These are phyloP conservation scores for Cheilosia variabilis DNA, from an alignment of 2,888 invertebrate genomes.

Conservation along the genomic window DNA sequence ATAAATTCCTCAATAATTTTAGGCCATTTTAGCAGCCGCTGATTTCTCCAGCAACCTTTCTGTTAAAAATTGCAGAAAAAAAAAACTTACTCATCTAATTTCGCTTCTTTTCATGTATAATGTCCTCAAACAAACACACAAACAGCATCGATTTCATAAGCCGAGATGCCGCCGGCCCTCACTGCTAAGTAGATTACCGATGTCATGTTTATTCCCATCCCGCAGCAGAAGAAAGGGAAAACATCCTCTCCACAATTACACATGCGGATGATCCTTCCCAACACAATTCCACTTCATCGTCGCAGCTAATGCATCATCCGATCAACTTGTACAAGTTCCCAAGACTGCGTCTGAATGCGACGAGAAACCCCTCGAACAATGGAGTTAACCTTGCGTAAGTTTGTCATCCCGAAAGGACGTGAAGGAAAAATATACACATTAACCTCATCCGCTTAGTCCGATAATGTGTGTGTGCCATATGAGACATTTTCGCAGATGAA, in stretches of 20 bases:
- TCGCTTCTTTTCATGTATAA: background rate
- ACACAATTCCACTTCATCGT: slow-evolving; percentile 67
- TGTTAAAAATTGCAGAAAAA: background rate
- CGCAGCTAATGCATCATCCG: slow-evolving; percentile 68
- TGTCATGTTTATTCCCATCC: slow-evolving; percentile 74
- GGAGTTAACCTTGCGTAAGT: slow-evolving; percentile 81
- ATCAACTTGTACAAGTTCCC: slow-evolving; percentile 59
- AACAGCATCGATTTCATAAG: slow-evolving; percentile 14
- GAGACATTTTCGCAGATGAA: slow-evolving; percentile 33
- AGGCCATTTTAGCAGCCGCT: background rate
- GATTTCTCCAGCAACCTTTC: background rate
- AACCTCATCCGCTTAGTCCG: slow-evolving; percentile 72
- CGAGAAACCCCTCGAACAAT: slow-evolving; percentile 76
- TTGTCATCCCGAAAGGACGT: slow-evolving; percentile 78
- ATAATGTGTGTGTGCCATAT: slow-evolving; percentile 38
- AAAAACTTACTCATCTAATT: background rate
- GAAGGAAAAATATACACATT: slow-evolving; percentile 55
- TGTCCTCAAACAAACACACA: slow-evolving; percentile 2
- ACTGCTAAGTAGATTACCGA: slow-evolving; percentile 66
- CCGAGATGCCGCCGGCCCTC: background rate
- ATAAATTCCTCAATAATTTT: background rate
- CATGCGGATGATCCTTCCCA: slow-evolving; percentile 72
- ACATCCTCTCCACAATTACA: slow-evolving; percentile 52
- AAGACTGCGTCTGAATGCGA: slow-evolving; percentile 1
- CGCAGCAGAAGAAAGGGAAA: slow-evolving; percentile 42